Percentiles rank a stretch among this genome's conserved stretches.
Evolutionary conservation across 1,140 invertebrate species (phyloP).

Genomic region (Drosophila auraria): DNA sequence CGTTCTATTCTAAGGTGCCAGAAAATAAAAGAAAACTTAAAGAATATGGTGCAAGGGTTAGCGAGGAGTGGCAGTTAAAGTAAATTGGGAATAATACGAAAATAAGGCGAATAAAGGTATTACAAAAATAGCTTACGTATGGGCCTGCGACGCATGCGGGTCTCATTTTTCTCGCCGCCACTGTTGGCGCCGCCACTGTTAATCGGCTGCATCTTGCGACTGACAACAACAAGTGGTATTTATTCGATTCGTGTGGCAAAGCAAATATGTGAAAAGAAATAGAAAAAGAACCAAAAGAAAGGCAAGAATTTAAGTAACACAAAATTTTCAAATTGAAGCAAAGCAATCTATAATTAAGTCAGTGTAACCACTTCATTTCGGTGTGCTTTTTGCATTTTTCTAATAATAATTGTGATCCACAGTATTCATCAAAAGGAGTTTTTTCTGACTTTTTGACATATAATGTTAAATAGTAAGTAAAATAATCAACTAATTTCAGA

Average conservation of each 20-base stretch:
- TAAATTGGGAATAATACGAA: neutral
- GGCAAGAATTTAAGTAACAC: slow-evolving; percentile 37
- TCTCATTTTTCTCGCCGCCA: slow-evolving; percentile 71
- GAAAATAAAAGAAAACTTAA: neutral
- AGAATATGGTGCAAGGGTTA: neutral
- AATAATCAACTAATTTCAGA: neutral
- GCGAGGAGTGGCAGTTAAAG: neutral
- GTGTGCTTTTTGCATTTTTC: too few species aligned
- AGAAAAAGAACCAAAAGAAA: slow-evolving; percentile 66
- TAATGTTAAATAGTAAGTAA: too few species aligned
- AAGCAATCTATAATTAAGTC: neutral
- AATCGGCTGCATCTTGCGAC: slow-evolving; percentile 65
- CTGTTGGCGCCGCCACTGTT: slow-evolving; percentile 57
- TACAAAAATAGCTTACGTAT: slow-evolving; percentile 80
- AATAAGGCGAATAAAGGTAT: slow-evolving; percentile 10
- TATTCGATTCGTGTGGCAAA: slow-evolving; percentile 51
- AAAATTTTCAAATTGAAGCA: slow-evolving; percentile 13
- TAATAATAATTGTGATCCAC: too few species aligned
- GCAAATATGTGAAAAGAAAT: slow-evolving; percentile 58
- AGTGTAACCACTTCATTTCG: neutral
- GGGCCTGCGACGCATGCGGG: slow-evolving; percentile 74
- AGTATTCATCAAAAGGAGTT: too few species aligned
- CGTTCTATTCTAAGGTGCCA: neutral
- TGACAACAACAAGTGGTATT: slow-evolving; percentile 25
- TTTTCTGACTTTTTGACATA: too few species aligned